Evolutionary conservation across 2,113 vertebrate genomes (phyloP).

Genomic region (Hippocampus barbouri): DNA sequence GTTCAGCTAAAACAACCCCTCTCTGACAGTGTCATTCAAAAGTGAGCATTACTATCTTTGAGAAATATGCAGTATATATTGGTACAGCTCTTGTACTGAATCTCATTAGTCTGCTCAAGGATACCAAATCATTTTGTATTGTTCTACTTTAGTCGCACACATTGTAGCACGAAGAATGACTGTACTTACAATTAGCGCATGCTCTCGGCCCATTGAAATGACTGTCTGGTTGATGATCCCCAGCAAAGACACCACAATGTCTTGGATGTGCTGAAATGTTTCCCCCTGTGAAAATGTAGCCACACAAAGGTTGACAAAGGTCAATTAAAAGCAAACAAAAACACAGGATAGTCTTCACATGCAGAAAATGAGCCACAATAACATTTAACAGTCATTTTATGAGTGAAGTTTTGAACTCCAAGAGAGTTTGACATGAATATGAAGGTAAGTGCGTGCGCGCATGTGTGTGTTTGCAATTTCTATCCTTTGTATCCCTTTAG

Average conservation of each 20-base stretch:
- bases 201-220: constrained; percentile 89
- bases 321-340: background rate
- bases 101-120: background rate
- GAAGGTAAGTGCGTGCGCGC: constrained; percentile 11
- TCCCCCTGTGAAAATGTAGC: constrained; percentile 67
- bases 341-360: background rate
- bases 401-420: constrained; percentile 13
- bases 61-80: background rate
- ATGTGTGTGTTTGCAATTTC: background rate
- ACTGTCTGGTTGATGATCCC: constrained; percentile 85
- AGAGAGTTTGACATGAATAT: constrained; percentile 3
- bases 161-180: background rate
- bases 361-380: constrained; percentile 1
- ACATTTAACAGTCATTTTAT: constrained; percentile 13
- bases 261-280: constrained; percentile 86
- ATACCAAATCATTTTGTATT: background rate
- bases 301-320: background rate
- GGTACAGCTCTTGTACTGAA: background rate
- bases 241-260: constrained; percentile 86
- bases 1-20: background rate
- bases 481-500: background rate
- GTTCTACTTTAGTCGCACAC: background rate
- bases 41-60: background rate
- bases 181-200: constrained; percentile 86
- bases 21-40: background rate